Evolutionary conservation across 2,113 vertebrate genomes (phyloP), one percentile per base, ranked within the genome.

Genomic region (Amblyopsis rosae): DNA sequence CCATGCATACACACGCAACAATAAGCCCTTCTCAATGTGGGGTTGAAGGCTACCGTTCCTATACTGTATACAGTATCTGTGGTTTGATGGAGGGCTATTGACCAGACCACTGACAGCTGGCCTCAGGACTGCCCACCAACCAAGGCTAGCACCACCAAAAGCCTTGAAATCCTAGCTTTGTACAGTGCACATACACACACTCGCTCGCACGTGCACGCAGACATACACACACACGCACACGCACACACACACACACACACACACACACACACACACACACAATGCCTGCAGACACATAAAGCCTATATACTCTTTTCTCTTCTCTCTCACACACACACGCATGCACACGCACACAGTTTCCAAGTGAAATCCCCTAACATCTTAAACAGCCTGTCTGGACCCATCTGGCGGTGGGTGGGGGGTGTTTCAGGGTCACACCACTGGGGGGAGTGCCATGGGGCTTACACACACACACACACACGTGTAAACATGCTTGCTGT

Each of bases 281-380:
- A 62, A 55, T 50, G 48, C 45, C 17, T 16, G 59, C 55, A 59
- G 57, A 61, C 69, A 50, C 50, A 60, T 72, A 41, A 75, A 51
- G 63, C 75, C 59, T 63, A 75, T 60, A 82, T 75, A 76, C 80
- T 76, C 74, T 81, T 77, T 26, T 26, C 26, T 69, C 62, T 69
- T 81, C 80, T 70, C 62, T 69, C 77, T 55, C 75, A 76, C 57
- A 65, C 72, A 61, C 65, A 76, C 60, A 80, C 77, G 74, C 80
- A 73, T 81, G 83, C 85, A 86, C 83, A 87, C 88, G 86, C 81
- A 83, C 82, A 82, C 82, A 82, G 82, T 90, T 90, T 90, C 78
- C 87, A 89, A 86, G 75, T 77, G 61, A 87, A 85, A 75, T 77
- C 77, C 79, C 75, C 67, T 53, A 48, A 69, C 84, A 79, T 85